Evolutionary conservation across 92 coral and sea anemone species (phyloP), one percentile per base, ranked within the genome.

Genomic region (Zoanthus gigantus): DNA sequence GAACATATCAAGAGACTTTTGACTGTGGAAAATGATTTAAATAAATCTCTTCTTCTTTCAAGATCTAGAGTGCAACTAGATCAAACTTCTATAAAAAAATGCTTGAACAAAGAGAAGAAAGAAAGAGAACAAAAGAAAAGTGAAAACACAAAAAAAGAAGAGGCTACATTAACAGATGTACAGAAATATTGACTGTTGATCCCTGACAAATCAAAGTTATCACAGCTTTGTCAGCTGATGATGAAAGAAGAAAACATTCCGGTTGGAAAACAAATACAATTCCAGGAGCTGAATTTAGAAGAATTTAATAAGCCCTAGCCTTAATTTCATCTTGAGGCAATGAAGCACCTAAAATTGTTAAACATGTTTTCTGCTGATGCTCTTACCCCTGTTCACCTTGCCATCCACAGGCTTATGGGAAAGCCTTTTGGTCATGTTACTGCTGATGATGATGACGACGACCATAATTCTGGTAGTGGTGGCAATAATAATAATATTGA

Each of bases 161-260:
- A 89, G 88, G 84, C 67, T 84, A 66, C 29, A 23, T 23, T n/a
- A 84, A 84, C 17, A 84, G 80, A 47, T 84, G 88, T 66, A 23
- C 79, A 84, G 88, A 84, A 79, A 84, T 84, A 50, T 68, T 84
- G 60, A 68, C 67, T 65, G 60, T 84, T 84, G 66, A 45, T 84
- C 54, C 60, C 66, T 52, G 88, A 84, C 88, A 84, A 84, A 84
- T 68, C 29, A 84, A 84, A 65, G 72, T 84, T 81, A 2, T 30
- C 68, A 16, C 68, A 16, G 28, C 68, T 61, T 23, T 16, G 29
- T 61, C 7, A 61, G 17, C 28, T 61, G 29, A 23, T 61, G 29
- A 16, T 61, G 2, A 61, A 60, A 16, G 9, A 17, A 7, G 29
- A 61, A 7, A 17, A 61, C 29, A 17, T 61, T 16, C 69, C 32